Evolutionary conservation across 2,888 invertebrate genomes (phyloP).

Genomic region (Caenorhabditis afra): DNA sequence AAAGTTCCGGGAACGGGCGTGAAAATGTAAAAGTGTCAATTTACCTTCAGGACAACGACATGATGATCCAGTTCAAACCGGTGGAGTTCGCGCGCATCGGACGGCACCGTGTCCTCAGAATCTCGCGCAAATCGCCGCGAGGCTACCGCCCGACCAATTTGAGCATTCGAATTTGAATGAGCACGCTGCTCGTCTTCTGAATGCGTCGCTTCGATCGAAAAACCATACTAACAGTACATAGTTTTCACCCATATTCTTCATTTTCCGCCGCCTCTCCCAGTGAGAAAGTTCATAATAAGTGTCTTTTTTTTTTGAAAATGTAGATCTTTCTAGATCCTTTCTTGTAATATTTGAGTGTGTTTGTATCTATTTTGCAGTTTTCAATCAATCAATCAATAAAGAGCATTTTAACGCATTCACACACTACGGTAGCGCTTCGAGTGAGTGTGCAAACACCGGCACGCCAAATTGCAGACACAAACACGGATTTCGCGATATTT

Average conservation of each 20-base stretch:
- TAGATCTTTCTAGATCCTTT: constrained; percentile 27
- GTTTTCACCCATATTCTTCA: no score
- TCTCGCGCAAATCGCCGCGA: constrained; percentile 18
- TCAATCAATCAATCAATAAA: no score
- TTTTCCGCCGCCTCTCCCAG: not conserved
- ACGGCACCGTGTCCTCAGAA: constrained; percentile 22
- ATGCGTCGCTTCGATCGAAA: no score
- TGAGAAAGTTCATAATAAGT: constrained; percentile 4
- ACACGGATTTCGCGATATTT: no score
- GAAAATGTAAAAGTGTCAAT: not conserved
- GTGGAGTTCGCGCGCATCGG: constrained; percentile 51
- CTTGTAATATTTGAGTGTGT: not conserved
- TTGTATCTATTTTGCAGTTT: constrained; percentile 2
- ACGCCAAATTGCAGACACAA: no score
- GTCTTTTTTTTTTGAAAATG: not conserved
- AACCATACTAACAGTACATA: no score
- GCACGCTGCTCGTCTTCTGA: constrained; percentile 8
- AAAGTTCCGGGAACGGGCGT: constrained; percentile 23
- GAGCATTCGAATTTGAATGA: constrained; percentile 24
- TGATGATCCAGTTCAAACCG: constrained; percentile 63
- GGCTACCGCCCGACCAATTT: constrained; percentile 25
- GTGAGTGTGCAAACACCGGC: no score
- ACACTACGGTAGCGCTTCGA: no score
- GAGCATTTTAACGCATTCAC: no score
- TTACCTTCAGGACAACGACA: constrained; percentile 56